These are phyloP conservation scores for Neoarius graeffei DNA, from an alignment of 2,113 vertebrate genomes.

Conservation along the genomic window DNA sequence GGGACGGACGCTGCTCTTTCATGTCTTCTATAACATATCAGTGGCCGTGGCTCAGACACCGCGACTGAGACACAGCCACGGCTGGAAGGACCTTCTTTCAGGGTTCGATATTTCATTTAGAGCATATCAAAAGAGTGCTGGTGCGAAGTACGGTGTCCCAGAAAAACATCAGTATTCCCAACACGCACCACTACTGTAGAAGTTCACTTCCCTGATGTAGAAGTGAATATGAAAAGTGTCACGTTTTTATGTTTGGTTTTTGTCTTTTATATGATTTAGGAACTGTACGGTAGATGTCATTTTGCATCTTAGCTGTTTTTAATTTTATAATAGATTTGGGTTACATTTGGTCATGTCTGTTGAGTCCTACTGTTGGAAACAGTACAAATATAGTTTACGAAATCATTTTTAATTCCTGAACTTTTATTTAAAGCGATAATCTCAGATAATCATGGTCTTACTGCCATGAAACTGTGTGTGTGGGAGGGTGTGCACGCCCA, in stretches of 20 bases:
- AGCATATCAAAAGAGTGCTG: conserved; percentile 6
- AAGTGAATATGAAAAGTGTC: not conserved
- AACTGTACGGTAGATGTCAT: not conserved
- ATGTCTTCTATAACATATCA: conserved; percentile 21
- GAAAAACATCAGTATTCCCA: conserved; percentile 10
- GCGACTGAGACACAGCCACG: not conserved
- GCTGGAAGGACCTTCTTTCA: conserved; percentile 23
- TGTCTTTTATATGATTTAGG: conserved; percentile 5
- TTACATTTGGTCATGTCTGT: not conserved
- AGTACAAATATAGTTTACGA: not conserved
- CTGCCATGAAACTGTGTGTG: conserved; percentile 23
- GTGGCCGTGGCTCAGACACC: not conserved
- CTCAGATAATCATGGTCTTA: conserved; percentile 16
- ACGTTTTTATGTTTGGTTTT: not conserved
- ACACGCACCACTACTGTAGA: conserved; percentile 11
- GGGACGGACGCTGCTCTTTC: conserved; percentile 15
- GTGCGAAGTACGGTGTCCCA: conserved; percentile 15
- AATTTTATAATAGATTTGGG: not conserved
- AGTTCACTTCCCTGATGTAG: not conserved
- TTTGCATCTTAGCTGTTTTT: not conserved
- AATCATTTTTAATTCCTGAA: not conserved
- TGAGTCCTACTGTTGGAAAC: not conserved
- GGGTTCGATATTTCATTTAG: conserved; percentile 23
- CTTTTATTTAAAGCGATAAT: conserved; percentile 1
- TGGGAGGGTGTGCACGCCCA: not conserved